Evolutionary conservation across 1,140 invertebrate species (phyloP), one percentile per base, ranked within the genome.

Genomic region (Leptinotarsa texana): DNA sequence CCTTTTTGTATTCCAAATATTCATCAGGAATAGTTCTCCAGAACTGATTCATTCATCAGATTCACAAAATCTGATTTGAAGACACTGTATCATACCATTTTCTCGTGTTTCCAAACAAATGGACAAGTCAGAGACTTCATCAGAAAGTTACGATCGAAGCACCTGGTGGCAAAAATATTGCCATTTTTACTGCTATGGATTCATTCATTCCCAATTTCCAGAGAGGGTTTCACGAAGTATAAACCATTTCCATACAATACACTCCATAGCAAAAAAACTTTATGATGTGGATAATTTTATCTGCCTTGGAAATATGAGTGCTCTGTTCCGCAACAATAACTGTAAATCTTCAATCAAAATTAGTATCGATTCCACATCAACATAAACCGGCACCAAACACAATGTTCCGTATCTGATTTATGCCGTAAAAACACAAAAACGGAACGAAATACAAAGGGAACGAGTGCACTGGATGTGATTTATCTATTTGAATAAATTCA

Each of bases 351-450:
- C 48, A 70, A 70, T 70, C 69, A 70, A 70, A 70, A 70, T 70
- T 70, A 48, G 47, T 70, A 70, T 70, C 49, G 69, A 70, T 70
- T 70, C 48, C n/a, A n/a, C 49, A 70, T 70, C 49, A 70, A 70
- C 69, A 70, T 70, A 61, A 70, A 70, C 69, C 33, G 49, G 69
- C 69, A 70, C 48, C 69, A n/a, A 70, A 61, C 69, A 70, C 69
- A 70, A 70, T 70, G 69, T 70, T 57, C 69, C 69, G 51, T 70
- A 70, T 70, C 69, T 70, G 69, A 70, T 70, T 70, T 70, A 70
- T 70, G 69, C 47, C 48, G 11, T 17, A 70, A 68, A 70, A 70
- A 70, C 69, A 70, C 49, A 70, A 70, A 70, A 70, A 70, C 69
- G 47, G 21, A 70, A 22, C 48, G 24, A 70, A 70, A 61, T 61